Evolutionary conservation across 1,140 invertebrate genomes (phyloP).

Genomic region (Streblospio benedicti): DNA sequence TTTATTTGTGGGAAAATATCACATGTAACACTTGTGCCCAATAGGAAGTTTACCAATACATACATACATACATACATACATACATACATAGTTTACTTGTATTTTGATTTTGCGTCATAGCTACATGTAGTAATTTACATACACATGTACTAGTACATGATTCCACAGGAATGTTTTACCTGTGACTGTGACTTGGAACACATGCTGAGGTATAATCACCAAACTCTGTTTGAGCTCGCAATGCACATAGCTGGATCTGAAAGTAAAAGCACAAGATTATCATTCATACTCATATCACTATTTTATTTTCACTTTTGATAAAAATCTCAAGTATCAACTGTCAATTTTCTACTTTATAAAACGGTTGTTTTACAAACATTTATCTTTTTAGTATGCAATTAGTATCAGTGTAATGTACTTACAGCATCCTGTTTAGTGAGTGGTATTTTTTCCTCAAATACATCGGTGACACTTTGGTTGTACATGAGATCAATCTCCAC

Average conservation of each 20-base stretch:
- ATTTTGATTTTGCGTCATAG: too few relatives aligned
- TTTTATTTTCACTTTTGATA: too few relatives aligned
- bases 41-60: neutral
- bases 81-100: neutral
- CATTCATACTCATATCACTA: too few relatives aligned
- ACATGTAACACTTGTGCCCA: too few relatives aligned
- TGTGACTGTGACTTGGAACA: too few relatives aligned
- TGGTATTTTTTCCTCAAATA: constrained; percentile 80
- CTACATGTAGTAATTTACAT: neutral
- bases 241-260: constrained; percentile 83
- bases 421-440: constrained; percentile 87
- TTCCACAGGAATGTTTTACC: neutral
- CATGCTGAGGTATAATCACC: constrained; percentile 79
- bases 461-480: constrained; percentile 83
- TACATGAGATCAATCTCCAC: constrained; percentile 94
- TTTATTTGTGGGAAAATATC: too few relatives aligned
- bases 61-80: constrained; percentile 1
- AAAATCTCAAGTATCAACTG: too few relatives aligned
- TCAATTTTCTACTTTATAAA: too few relatives aligned
- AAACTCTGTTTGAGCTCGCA: constrained; percentile 85
- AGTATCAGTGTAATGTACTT: constrained; percentile 48
- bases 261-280: constrained; percentile 33
- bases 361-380: too few relatives aligned
- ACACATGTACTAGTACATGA: neutral
- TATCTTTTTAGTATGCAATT: too few relatives aligned